Conservation (phyloP, 2,113 vertebrate species). For the Pelecanus crispus region DNA sequence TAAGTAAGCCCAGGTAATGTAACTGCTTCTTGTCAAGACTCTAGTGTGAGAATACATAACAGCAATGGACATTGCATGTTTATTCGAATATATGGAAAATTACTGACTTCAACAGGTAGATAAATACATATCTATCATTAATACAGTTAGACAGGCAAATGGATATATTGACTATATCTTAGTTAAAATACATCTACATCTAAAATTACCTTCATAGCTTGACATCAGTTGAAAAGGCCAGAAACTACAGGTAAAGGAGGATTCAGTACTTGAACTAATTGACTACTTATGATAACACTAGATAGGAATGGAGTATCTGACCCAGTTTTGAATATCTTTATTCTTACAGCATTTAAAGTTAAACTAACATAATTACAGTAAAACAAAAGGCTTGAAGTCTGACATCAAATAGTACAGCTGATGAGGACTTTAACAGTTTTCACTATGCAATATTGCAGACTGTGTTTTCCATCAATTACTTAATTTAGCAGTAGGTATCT, state of each 20-base stretch:
- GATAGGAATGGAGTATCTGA: neutral
- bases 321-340: neutral
- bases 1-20: neutral
- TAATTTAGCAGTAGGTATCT: neutral
- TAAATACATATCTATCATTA: neutral
- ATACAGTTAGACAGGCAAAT: neutral
- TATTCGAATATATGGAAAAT: neutral
- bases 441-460: neutral
- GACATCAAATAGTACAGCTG: neutral
- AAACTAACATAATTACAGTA: neutral
- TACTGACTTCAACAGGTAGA: neutral
- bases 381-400: neutral
- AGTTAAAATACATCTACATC: neutral
- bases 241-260: neutral
- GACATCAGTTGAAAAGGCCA: neutral
- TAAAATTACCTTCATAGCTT: neutral
- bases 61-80: neutral
- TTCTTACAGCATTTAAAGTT: neutral
- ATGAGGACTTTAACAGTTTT: neutral
- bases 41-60: neutral
- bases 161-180: neutral
- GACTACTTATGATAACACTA: neutral
- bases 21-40: neutral
- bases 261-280: neutral
- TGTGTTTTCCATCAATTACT: neutral